Evolutionary conservation across 2,888 invertebrate genomes (phyloP).

Genomic region (Tetranychus truncatus): DNA sequence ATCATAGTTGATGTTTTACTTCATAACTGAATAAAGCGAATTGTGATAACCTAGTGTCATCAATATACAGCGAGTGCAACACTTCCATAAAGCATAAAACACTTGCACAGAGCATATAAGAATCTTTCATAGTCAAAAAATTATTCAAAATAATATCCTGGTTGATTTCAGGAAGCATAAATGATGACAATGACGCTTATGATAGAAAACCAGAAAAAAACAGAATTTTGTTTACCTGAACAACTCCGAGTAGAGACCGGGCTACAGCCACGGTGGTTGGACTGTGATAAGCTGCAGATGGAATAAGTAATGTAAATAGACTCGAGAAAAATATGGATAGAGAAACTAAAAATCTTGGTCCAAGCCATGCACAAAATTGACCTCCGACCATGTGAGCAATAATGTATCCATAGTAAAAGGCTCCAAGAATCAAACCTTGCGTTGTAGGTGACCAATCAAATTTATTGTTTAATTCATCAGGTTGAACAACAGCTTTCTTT

Average conservation of each 20-base stretch:
- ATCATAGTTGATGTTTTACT: no score
- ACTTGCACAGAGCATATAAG: no score
- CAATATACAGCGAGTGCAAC: no score
- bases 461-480: constrained; percentile 15
- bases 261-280: not conserved
- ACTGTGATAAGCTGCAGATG: constrained; percentile 20
- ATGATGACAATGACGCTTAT: not conserved
- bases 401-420: constrained; percentile 27
- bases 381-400: constrained; percentile 25
- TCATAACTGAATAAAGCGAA: no score
- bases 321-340: constrained; percentile 23
- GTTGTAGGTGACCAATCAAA: constrained; percentile 25
- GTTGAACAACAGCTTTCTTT: not conserved
- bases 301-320: constrained; percentile 23
- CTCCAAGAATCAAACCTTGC: constrained; percentile 26
- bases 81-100: no score
- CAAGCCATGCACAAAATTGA: constrained; percentile 24
- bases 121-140: no score
- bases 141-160: no score
- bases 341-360: constrained; percentile 23
- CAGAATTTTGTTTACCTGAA: constrained; percentile 20
- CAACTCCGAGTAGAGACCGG: constrained; percentile 22
- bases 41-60: no score
- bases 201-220: no score
- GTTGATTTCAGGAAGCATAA: no score